phyloP scores from a whole-genome alignment of 2,888 invertebrate genomes.

The Machimus atricapillus region DNA sequence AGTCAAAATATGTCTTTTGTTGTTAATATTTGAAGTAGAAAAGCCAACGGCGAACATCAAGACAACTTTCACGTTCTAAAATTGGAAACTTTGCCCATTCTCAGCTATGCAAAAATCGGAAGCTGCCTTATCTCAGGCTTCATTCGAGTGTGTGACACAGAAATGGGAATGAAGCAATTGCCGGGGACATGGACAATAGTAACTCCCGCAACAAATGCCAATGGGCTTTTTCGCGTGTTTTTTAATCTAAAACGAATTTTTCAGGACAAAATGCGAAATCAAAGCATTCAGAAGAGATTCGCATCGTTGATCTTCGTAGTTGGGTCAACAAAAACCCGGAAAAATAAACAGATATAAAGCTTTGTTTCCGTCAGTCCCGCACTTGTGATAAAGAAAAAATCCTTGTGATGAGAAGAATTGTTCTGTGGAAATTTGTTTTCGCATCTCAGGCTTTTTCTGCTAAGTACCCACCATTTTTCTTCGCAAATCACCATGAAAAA shows the following conservation, averaged over 20 bases:
- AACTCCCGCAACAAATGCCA: neutral
- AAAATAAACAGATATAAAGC: constrained; percentile 2
- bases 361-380: neutral
- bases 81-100: neutral
- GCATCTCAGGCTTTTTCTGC: neutral
- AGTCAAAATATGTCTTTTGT: neutral
- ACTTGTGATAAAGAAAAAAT: neutral
- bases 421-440: neutral
- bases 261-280: neutral
- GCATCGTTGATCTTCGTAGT: neutral
- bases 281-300: constrained; percentile 7
- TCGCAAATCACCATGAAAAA: constrained; percentile 1
- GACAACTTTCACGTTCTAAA: neutral
- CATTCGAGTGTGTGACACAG: neutral
- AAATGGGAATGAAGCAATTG: neutral
- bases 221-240: neutral
- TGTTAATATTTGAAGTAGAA: neutral
- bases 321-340: neutral
- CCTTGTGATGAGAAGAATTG: neutral
- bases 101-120: neutral
- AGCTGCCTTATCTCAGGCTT: neutral
- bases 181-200: neutral
- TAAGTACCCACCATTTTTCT: neutral
- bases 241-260: neutral
- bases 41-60: neutral